Percentiles rank a stretch among this genome's conserved stretches.
phyloP scores from a whole-genome alignment of 2,797 vertebrate genomes.

The Orestias chungarensis region DNA sequence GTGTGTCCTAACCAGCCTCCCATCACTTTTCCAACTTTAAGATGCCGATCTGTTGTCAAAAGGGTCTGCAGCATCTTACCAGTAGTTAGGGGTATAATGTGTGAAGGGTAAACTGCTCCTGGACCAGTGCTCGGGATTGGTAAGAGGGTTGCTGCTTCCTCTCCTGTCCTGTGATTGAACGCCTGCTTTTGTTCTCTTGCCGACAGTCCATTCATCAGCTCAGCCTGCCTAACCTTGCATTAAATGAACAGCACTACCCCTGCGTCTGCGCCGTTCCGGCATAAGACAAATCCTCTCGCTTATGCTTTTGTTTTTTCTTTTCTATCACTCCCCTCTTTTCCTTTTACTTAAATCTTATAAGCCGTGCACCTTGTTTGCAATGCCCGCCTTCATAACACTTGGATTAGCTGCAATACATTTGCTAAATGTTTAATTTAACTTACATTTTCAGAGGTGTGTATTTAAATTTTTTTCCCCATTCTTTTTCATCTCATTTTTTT shows the following conservation, averaged over 20 bases:
- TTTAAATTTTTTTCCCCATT: background rate
- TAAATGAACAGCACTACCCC: slow-evolving; percentile 90
- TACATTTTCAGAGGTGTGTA: background rate
- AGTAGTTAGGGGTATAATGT: slow-evolving; percentile 55
- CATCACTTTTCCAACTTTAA: slow-evolving; percentile 20
- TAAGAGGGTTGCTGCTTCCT: slow-evolving; percentile 52
- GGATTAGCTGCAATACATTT: background rate
- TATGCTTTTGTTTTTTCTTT: slow-evolving; percentile 15
- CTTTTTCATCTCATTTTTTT: background rate
- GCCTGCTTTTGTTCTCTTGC: slow-evolving; percentile 83
- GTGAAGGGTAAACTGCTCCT: slow-evolving; percentile 69
- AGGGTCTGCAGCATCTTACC: slow-evolving; percentile 36
- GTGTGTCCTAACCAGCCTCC: slow-evolving; percentile 10
- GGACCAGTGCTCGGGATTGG: slow-evolving; percentile 61
- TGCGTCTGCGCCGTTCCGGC: slow-evolving; percentile 76
- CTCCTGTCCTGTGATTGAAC: slow-evolving; percentile 81
- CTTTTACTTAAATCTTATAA: slow-evolving; percentile 27
- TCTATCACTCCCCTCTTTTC: slow-evolving; percentile 25
- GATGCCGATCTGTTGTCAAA: slow-evolving; percentile 64
- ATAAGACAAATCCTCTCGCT: slow-evolving; percentile 74
- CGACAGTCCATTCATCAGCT: slow-evolving; percentile 91
- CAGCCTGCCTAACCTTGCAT: slow-evolving; percentile 90
- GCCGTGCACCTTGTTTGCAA: slow-evolving; percentile 19
- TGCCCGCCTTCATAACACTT: slow-evolving; percentile 11
- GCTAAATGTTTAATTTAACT: slow-evolving; percentile 20